Percentiles rank a stretch among this genome's conserved stretches.
Conservation (phyloP, 2,113 vertebrate genomes). For the Bungarus multicinctus region DNA sequence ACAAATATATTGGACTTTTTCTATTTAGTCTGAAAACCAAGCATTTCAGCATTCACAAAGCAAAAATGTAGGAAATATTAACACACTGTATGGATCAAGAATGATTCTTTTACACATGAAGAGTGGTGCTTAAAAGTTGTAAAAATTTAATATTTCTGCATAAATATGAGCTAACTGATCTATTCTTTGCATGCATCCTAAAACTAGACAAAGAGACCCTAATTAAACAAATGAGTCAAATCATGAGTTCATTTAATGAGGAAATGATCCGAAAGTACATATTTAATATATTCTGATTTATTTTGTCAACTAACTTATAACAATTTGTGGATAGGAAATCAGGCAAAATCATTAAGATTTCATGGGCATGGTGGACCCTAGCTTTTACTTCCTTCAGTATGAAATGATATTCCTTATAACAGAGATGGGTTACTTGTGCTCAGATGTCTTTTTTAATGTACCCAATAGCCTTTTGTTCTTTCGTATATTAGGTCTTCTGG, state of each 20-base stretch:
- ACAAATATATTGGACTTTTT: constrained; percentile 56
- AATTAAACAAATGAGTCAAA: background rate
- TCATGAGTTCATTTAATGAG: background rate
- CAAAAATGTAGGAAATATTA: constrained; percentile 9
- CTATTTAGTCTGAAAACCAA: constrained; percentile 47
- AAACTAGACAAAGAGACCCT: background rate
- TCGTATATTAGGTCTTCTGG: background rate
- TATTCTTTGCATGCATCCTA: background rate
- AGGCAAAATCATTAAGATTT: background rate
- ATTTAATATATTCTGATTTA: background rate
- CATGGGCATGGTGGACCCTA: background rate
- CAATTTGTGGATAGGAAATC: background rate
- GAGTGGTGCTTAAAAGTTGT: background rate
- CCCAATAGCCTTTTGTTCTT: background rate
- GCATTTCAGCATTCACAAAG: background rate
- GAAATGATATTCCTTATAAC: background rate
- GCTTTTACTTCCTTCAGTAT: background rate
- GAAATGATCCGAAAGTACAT: background rate
- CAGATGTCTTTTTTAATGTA: background rate
- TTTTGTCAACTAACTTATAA: background rate
- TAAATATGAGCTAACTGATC: background rate
- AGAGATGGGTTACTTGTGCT: background rate
- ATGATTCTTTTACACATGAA: background rate
- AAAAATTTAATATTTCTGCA: background rate
- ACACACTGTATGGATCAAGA: background rate